Evolutionary conservation across 2,888 invertebrate species (phyloP).

Genomic region (Bellardia bayeri): DNA sequence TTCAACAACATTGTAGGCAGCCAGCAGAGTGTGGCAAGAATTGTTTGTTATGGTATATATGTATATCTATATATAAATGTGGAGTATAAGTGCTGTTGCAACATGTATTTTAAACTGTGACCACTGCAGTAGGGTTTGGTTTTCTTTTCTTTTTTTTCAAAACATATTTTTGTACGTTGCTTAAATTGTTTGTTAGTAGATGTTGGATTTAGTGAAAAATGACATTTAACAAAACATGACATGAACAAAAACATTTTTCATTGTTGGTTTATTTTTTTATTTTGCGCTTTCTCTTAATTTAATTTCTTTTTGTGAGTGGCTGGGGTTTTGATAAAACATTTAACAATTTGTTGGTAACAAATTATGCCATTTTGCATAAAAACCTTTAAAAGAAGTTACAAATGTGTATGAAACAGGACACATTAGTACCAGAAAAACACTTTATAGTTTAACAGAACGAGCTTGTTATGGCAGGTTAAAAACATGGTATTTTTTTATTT

Average conservation of each 20-base stretch:
- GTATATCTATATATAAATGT: no score
- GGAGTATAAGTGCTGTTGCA: slow-evolving; percentile 41
- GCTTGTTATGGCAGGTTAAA: slow-evolving; percentile 26
- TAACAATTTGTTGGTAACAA: slow-evolving; percentile 57
- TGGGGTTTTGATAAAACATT: slow-evolving; percentile 37
- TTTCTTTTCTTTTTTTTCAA: neutral
- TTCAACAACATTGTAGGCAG: slow-evolving; percentile 55
- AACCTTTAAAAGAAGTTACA: neutral
- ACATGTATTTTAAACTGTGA: slow-evolving; percentile 48
- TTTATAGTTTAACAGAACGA: slow-evolving; percentile 25
- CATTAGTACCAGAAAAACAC: slow-evolving; percentile 10
- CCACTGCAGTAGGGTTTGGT: slow-evolving; percentile 43
- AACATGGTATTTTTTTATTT: slow-evolving; percentile 52
- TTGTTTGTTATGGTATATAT: slow-evolving; percentile 25
- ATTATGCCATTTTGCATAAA: slow-evolving; percentile 46
- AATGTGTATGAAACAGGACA: slow-evolving; percentile 15
- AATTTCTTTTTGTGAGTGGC: slow-evolving; percentile 13
- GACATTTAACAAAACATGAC: slow-evolving; percentile 55
- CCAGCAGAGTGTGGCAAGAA: slow-evolving; percentile 30
- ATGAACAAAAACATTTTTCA: slow-evolving; percentile 59
- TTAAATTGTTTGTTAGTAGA: slow-evolving; percentile 18
- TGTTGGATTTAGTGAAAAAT: slow-evolving; percentile 37
- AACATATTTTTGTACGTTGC: neutral
- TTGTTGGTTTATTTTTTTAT: slow-evolving; percentile 25
- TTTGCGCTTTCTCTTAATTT: neutral